Evolutionary conservation across 2,113 vertebrate species (phyloP).

Genomic region (Nicator chloris): DNA sequence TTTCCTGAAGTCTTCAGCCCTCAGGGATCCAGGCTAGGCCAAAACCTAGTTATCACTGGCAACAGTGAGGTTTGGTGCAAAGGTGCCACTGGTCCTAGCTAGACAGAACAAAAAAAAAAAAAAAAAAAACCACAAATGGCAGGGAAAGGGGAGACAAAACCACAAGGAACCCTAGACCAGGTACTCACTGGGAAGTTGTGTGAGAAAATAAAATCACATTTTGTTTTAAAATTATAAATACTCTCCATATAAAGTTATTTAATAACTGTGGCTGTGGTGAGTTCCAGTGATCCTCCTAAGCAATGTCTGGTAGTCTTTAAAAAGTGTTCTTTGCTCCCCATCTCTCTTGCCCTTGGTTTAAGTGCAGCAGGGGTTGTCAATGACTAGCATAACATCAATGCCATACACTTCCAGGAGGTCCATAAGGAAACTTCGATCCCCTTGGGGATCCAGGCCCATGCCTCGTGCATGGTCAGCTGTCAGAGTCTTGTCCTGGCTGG

Average conservation of each 20-base stretch:
- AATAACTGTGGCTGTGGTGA: conserved; percentile 38
- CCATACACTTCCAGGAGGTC: conserved; percentile 95
- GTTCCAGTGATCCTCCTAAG: conserved; percentile 37
- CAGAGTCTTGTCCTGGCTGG: conserved; percentile 88
- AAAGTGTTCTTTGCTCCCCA: conserved; percentile 3
- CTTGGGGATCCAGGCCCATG: conserved; percentile 97
- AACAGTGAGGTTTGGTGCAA: background rate
- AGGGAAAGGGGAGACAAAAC: background rate
- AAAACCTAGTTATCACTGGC: conserved; percentile 4
- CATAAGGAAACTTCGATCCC: conserved; percentile 90
- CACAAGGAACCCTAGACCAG: background rate
- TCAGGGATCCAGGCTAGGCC: conserved; percentile 1
- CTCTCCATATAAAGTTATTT: conserved; percentile 41
- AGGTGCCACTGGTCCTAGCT: background rate
- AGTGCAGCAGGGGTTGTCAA: conserved; percentile 95
- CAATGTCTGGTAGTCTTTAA: conserved; percentile 12
- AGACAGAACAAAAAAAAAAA: background rate
- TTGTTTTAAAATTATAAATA: conserved; percentile 61
- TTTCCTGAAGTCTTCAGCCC: conserved; percentile 21
- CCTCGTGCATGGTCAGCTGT: conserved; percentile 90
- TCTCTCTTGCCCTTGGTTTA: conserved; percentile 52
- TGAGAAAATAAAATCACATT: conserved; percentile 36
- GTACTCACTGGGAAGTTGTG: background rate
- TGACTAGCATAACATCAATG: conserved; percentile 91
- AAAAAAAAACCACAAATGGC: background rate